These are phyloP conservation scores for Mayetiola destructor DNA, from an alignment of 2,888 invertebrate species.

Conservation along the genomic window DNA sequence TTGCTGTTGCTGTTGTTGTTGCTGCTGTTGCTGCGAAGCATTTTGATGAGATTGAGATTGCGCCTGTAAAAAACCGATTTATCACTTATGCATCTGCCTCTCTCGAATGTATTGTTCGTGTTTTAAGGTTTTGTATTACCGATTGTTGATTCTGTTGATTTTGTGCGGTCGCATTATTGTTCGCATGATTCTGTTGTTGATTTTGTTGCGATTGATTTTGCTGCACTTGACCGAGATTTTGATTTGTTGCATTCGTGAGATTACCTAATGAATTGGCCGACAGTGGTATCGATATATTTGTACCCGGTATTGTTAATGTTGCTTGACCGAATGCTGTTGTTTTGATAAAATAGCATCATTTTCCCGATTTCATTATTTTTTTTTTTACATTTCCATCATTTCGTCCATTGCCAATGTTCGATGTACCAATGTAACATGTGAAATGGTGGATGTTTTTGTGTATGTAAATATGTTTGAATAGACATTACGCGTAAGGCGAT, in stretches of 20 bases:
- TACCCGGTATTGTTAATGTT: constrained; percentile 42
- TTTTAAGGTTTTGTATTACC: background rate
- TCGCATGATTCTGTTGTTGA: constrained; percentile 26
- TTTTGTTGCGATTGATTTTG: constrained; percentile 17
- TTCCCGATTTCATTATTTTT: too few species aligned
- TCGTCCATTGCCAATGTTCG: too few species aligned
- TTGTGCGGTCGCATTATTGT: constrained; percentile 15
- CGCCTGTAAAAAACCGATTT: background rate
- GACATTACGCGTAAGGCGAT: too few species aligned
- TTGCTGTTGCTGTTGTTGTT: constrained; percentile 26
- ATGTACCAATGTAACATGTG: too few species aligned
- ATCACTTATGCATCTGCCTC: background rate
- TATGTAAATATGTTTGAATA: too few species aligned
- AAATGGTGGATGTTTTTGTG: too few species aligned
- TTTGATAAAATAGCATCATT: too few species aligned
- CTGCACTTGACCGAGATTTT: constrained; percentile 15
- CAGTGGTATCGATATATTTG: constrained; percentile 43
- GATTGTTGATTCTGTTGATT: constrained; percentile 23
- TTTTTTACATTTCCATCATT: too few species aligned
- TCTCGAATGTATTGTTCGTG: constrained; percentile 21
- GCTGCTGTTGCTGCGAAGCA: constrained; percentile 16
- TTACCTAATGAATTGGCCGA: constrained; percentile 23
- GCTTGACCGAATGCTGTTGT: constrained; percentile 33
- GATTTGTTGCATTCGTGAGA: constrained; percentile 17
- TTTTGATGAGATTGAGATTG: constrained; percentile 14